These are phyloP conservation scores for Eciton burchellii DNA, from an alignment of 1,140 invertebrate species.

Conservation along the genomic window DNA sequence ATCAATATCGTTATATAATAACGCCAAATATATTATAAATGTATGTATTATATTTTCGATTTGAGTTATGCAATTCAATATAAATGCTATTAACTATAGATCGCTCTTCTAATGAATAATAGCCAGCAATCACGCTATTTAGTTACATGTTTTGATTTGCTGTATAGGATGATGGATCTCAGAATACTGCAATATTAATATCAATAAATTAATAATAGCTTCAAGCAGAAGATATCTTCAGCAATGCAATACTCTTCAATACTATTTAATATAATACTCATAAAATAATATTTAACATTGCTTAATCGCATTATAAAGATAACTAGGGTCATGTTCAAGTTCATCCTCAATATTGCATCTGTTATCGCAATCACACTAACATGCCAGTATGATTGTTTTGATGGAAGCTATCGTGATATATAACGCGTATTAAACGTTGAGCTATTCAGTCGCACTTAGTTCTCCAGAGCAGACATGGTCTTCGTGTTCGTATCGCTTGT, in stretches of 20 bases:
- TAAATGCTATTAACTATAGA: not conserved
- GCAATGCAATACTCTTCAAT: too few species aligned
- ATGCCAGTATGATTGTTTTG: not conserved
- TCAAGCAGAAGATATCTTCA: too few species aligned
- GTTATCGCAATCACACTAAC: not conserved
- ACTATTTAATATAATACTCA: too few species aligned
- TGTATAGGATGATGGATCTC: not conserved
- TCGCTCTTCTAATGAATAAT: slow-evolving; percentile 16
- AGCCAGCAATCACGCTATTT: not conserved
- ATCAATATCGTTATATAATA: too few species aligned
- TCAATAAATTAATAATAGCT: too few species aligned
- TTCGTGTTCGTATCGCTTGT: not conserved
- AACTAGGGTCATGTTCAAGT: too few species aligned
- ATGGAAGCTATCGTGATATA: too few species aligned
- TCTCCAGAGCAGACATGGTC: slow-evolving; percentile 71
- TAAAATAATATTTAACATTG: too few species aligned
- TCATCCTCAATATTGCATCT: not conserved
- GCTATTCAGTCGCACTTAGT: not conserved
- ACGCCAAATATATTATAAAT: too few species aligned
- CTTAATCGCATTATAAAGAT: too few species aligned
- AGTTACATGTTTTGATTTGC: not conserved
- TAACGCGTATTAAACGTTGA: not conserved
- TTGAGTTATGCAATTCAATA: not conserved
- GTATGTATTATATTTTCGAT: too few species aligned
- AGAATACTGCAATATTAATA: not conserved